Evolutionary conservation across 2,888 invertebrate genomes (phyloP).

Genomic region (Noctuana brunneofusca): DNA sequence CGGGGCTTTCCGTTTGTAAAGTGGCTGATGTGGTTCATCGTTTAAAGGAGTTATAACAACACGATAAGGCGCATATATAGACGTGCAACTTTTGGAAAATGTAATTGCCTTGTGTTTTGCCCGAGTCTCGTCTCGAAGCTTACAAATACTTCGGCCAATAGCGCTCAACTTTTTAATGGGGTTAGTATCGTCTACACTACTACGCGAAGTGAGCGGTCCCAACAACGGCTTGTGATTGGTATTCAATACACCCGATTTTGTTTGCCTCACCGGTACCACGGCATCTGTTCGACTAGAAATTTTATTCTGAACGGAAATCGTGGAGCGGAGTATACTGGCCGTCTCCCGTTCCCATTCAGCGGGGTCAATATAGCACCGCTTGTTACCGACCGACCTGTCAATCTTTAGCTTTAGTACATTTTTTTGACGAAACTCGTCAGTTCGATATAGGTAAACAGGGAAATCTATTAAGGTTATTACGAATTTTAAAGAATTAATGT

Average conservation of each 20-base stretch:
- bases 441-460: too few relatives aligned
- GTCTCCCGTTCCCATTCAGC: conserved; percentile 81
- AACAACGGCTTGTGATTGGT: conserved; percentile 51
- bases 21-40: conserved; percentile 51
- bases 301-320: conserved; percentile 76
- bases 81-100: conserved; percentile 71
- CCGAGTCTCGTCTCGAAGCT: conserved; percentile 63
- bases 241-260: conserved; percentile 61
- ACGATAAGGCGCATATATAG: conserved; percentile 68
- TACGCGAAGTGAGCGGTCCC: conserved; percentile 56
- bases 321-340: conserved; percentile 78
- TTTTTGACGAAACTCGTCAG: too few relatives aligned
- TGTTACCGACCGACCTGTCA: conserved; percentile 78
- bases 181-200: conserved; percentile 56
- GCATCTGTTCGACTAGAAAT: conserved; percentile 55
- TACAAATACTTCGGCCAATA: conserved; percentile 72
- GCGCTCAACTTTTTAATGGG: conserved; percentile 73
- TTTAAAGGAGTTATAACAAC: conserved; percentile 67
- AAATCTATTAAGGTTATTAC: too few relatives aligned
- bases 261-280: conserved; percentile 54
- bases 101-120: conserved; percentile 62
- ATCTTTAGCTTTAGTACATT: too few relatives aligned
- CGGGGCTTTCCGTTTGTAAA: conserved; percentile 48
- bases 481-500: too few relatives aligned
- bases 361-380: conserved; percentile 80